Conservation (phyloP, 1,140 invertebrate species). For the Drosophila lini region DNA sequence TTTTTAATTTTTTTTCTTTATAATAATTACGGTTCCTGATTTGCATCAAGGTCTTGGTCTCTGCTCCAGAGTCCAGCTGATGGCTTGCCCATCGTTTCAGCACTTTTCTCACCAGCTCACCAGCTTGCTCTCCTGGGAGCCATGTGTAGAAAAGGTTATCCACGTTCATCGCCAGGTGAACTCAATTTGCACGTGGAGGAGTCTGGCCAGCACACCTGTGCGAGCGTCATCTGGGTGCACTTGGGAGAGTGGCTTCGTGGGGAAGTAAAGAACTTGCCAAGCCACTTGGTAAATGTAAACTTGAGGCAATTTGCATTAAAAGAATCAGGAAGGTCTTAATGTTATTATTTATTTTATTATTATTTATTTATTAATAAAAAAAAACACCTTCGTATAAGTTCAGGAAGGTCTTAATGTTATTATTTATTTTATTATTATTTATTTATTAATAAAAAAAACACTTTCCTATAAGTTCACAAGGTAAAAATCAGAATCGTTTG, state of each 20-base stretch:
- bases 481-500: background rate
- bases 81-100: too few relatives aligned
- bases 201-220: background rate
- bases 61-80: background rate
- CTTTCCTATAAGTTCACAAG: background rate
- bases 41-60: background rate
- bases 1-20: too few relatives aligned
- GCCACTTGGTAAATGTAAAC: background rate
- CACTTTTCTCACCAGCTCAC: background rate
- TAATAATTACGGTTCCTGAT: too few relatives aligned
- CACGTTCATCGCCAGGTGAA: slow-evolving; percentile 12
- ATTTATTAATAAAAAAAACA: too few relatives aligned
- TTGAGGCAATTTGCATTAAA: background rate
- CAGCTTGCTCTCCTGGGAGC: background rate
- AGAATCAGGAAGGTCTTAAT: background rate
- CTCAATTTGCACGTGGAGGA: slow-evolving; percentile 43
- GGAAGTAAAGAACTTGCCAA: background rate
- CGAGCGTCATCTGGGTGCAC: background rate
- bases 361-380: too few relatives aligned
- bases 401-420: background rate
- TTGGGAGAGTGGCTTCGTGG: background rate
- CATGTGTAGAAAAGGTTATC: slow-evolving; percentile 23
- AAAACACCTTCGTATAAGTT: background rate
- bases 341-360: too few relatives aligned
- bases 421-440: too few relatives aligned